Conservation (phyloP, 2,113 vertebrate species). For the Hyaena hyaena region DNA sequence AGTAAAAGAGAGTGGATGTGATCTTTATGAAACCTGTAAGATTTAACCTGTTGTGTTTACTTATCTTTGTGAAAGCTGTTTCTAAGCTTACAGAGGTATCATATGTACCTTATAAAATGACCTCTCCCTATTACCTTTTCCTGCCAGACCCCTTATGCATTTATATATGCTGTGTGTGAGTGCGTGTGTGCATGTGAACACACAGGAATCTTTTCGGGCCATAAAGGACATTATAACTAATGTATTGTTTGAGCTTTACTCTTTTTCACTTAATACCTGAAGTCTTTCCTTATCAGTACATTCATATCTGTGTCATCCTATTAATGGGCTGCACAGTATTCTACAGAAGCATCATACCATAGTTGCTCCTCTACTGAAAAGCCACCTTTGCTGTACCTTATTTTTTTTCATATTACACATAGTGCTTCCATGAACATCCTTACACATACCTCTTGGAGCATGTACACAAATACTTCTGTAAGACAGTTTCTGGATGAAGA, state of each 20-base stretch:
- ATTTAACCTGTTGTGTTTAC: neutral
- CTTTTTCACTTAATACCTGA: neutral
- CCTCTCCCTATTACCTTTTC: fast-evolving
- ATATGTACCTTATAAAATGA: neutral
- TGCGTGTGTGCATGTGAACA: neutral
- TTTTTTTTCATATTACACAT: neutral
- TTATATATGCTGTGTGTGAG: neutral
- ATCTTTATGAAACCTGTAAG: neutral
- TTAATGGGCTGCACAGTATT: neutral
- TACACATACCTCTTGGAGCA: neutral
- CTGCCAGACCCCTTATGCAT: neutral
- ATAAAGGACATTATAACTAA: neutral
- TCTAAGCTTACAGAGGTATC: conserved; percentile 14
- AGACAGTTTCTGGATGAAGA: neutral
- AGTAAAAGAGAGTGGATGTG: neutral
- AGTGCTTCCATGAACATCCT: neutral
- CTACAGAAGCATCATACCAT: neutral
- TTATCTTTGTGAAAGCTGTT: neutral
- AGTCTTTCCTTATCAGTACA: neutral
- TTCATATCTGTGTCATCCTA: neutral
- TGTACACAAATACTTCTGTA: neutral
- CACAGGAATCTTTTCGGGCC: neutral
- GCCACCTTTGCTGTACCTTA: neutral
- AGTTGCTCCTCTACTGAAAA: neutral
- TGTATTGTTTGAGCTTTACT: neutral